Base-by-base conservation (phyloP, 1,140 invertebrate genomes). In the Globodera ellingtonae region DNA sequence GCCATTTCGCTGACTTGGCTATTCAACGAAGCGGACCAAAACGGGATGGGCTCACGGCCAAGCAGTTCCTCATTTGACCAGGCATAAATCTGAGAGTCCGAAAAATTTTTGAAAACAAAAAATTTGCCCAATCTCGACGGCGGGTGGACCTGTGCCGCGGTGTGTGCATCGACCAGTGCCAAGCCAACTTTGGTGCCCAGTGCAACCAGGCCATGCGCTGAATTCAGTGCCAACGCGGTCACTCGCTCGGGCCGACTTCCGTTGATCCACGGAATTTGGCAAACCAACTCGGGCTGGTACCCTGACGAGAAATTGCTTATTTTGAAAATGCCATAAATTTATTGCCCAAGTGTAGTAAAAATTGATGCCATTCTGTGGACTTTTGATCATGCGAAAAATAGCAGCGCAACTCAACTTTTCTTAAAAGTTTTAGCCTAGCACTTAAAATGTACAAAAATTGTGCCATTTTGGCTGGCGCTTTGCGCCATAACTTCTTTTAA, bases 231-330 rank as follows among this genome's bases (percentile, higher is more conserved):
- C 86, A 98, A 92, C 79, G 94, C 93, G 78, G 95, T 94, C 76
- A 98, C 94, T 87, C 93, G 93, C 84, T 94, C 93, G 50, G 94
- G 93, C 71, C 93, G 92, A 89, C 94, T 93, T 78, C 93, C 93
- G 87, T 94, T 94, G 75, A 92, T 91, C 90, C 94, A 94, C 44
- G 93, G 93, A 71, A 95, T 94, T 82, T 98, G 91, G 91, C 96
- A 98, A 83, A 98, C 94, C 72, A 99, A 91, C 85, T 96, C 94
- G 8, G 95, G 94, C 91, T 98, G 96, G 92, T 97, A 98, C 80
- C 90, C 75, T 79, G 56, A 21, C 6, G 6, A 46, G 78, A 79
- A 66, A 7, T 46, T 10, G 6, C 66, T 10, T 44, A 50, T 4
- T 79, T 9, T 50, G n/a, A 6, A 47, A 78, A 78, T 79, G 24